Evolutionary conservation across 2,113 vertebrate species (phyloP).

Genomic region (Siniperca chuatsi): DNA sequence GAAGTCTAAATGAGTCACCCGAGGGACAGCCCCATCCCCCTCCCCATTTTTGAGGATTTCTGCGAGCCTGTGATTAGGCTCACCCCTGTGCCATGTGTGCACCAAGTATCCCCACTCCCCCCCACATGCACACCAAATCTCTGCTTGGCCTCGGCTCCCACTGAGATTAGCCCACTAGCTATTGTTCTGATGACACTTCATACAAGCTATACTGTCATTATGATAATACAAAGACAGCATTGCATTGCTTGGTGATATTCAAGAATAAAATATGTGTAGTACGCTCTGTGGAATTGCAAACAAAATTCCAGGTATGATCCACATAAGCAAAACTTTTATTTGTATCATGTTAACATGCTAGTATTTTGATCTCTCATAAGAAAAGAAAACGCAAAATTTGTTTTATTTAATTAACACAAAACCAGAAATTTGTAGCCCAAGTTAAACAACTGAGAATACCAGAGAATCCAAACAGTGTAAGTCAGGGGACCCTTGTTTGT

Average conservation of each 20-base stretch:
- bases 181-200: conserved; percentile 71
- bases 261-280: background rate
- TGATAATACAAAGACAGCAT: conserved; percentile 13
- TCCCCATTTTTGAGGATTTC: conserved; percentile 75
- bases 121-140: conserved; percentile 63
- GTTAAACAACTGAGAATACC: conserved; percentile 14
- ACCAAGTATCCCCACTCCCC: conserved; percentile 42
- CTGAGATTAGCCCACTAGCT: conserved; percentile 69
- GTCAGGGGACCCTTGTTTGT: conserved; percentile 13
- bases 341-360: background rate
- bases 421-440: background rate
- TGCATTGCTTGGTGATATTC: background rate
- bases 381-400: background rate
- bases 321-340: background rate
- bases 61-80: conserved; percentile 78
- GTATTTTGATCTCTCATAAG: background rate
- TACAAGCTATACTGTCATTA: conserved; percentile 48
- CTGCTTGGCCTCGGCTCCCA: conserved; percentile 58
- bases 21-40: conserved; percentile 57
- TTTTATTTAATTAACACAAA: background rate
- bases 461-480: background rate
- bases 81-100: conserved; percentile 78
- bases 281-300: background rate
- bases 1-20: conserved; percentile 76
- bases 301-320: background rate